Conservation (phyloP, 2,797 vertebrate genomes). For the Chromis chromis region DNA sequence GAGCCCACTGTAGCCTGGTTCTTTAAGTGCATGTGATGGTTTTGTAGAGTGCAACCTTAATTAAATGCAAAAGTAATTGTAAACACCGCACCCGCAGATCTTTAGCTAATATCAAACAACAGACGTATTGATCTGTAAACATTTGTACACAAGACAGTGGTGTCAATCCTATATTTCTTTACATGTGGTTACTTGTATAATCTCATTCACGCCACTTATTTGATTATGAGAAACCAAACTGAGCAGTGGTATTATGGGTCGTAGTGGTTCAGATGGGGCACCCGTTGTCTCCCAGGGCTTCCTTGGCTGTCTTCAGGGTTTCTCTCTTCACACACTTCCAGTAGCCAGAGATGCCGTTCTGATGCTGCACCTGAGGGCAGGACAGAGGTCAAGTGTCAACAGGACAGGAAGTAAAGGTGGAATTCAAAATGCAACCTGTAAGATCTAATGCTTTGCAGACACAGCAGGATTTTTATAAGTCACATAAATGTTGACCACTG, state of each 20-base stretch:
- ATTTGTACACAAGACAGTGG: slow-evolving; percentile 51
- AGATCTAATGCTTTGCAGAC: neutral
- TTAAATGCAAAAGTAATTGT: slow-evolving; percentile 13
- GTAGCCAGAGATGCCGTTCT: slow-evolving; percentile 90
- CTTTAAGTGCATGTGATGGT: neutral
- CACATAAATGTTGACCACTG: too few relatives aligned
- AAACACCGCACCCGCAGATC: slow-evolving; percentile 34
- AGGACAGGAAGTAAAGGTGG: neutral
- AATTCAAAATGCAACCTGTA: neutral
- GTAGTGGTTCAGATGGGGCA: slow-evolving; percentile 86
- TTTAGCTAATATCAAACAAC: neutral
- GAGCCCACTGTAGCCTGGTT: neutral
- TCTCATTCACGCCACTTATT: slow-evolving; percentile 15
- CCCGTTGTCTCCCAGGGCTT: slow-evolving; percentile 86
- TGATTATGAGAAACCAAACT: neutral
- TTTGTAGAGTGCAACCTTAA: slow-evolving; percentile 4
- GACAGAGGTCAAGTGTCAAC: neutral
- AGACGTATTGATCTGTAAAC: slow-evolving; percentile 48
- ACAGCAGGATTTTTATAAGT: neutral
- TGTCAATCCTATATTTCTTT: slow-evolving; percentile 38
- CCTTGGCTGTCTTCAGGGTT: slow-evolving; percentile 92
- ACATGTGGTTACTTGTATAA: slow-evolving; percentile 9
- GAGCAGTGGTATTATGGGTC: slow-evolving; percentile 49
- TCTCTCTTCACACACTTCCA: slow-evolving; percentile 98
- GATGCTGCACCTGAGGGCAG: slow-evolving; percentile 88